Percentiles rank a stretch among this genome's conserved stretches.
Conservation (phyloP, 2,113 vertebrate species). For the Dascyllus trimaculatus region DNA sequence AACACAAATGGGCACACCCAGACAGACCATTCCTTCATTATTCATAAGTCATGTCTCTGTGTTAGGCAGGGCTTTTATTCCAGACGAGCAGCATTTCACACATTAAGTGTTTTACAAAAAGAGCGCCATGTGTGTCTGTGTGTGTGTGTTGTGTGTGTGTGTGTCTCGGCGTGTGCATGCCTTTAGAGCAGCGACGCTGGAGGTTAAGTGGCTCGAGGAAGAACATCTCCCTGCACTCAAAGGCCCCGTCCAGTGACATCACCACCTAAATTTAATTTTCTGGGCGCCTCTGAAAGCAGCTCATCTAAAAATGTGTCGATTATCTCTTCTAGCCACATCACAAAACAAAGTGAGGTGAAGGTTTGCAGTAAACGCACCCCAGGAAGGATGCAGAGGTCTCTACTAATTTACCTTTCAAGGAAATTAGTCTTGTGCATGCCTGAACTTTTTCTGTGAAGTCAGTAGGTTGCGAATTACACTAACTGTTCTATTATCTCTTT, state of each 20-base stretch:
- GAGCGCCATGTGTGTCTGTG: conserved; percentile 6
- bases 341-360: conserved; percentile 65
- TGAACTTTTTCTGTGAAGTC: conserved; percentile 42
- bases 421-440: conserved; percentile 42
- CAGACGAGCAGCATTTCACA: conserved; percentile 76
- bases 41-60: conserved; percentile 72
- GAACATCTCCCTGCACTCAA: conserved; percentile 75
- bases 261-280: conserved; percentile 68
- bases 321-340: conserved; percentile 58
- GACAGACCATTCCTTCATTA: conserved; percentile 67
- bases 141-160: conserved; percentile 15
- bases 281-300: conserved; percentile 46
- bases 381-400: conserved; percentile 44
- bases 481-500: conserved; percentile 30
- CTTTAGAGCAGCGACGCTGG: conserved; percentile 39
- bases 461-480: conserved; percentile 25
- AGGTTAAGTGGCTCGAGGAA: conserved; percentile 72
- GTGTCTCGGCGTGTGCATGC: conserved; percentile 22
- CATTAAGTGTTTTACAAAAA: conserved; percentile 75
- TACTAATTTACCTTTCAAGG: conserved; percentile 36
- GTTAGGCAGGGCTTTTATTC: conserved; percentile 77
- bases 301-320: conserved; percentile 63
- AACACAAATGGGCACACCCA: conserved; percentile 55
- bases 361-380: conserved; percentile 41
- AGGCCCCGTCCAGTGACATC: conserved; percentile 72